phyloP scores from a whole-genome alignment of 2,797 vertebrate genomes.

The Spinus pinus region DNA sequence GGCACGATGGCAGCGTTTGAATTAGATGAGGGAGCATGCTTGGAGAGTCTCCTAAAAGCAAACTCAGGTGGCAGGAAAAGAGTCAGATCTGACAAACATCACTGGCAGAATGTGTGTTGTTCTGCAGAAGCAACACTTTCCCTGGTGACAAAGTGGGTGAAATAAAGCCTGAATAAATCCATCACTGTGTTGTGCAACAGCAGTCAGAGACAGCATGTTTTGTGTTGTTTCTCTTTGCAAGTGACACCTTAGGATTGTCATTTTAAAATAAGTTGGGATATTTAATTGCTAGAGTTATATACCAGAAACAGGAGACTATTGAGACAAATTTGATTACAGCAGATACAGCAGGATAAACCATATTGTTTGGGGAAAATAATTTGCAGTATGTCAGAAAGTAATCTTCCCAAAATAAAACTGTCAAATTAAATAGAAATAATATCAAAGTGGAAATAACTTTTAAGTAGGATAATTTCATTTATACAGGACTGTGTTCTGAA shows the following conservation, averaged over 20 bases:
- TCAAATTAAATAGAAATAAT: not conserved
- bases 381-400: not conserved
- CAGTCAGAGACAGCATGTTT: not conserved
- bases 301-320: not conserved
- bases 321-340: not conserved
- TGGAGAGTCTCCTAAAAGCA: not conserved
- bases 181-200: not conserved
- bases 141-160: not conserved
- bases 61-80: not conserved
- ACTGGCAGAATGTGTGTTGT: not conserved
- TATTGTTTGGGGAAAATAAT: not conserved
- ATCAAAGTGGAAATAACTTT: slow-evolving; percentile 20
- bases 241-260: not conserved
- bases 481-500: not conserved
- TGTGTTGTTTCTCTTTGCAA: not conserved
- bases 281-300: not conserved
- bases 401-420: slow-evolving; percentile 5
- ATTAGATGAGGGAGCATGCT: not conserved
- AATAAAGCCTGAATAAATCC: not conserved
- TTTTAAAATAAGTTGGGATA: not conserved
- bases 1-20: not conserved
- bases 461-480: slow-evolving; percentile 26
- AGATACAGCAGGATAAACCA: not conserved
- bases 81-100: not conserved
- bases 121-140: not conserved